These are phyloP conservation scores for Sinotaia quadrata DNA, from an alignment of 2,888 invertebrate genomes.

Conservation along the genomic window DNA sequence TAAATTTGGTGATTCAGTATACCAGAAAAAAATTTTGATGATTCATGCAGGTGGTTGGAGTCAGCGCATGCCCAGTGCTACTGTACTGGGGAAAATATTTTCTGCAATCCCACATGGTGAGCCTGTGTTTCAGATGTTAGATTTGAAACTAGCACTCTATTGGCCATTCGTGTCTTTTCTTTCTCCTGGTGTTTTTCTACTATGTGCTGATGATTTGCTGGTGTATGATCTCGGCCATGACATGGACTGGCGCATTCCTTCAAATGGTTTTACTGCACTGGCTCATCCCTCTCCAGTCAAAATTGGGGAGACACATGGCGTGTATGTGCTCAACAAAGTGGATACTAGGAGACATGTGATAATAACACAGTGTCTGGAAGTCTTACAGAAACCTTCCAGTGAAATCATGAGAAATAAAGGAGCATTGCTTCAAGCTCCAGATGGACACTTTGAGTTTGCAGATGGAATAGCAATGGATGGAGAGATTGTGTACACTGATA, in stretches of 20 bases:
- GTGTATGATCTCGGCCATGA: slow-evolving; percentile 61
- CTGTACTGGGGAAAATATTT: slow-evolving; percentile 73
- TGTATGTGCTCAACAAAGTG: slow-evolving; percentile 70
- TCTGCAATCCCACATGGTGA: slow-evolving; percentile 70
- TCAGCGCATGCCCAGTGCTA: slow-evolving; percentile 73
- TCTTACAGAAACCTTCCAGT: slow-evolving; percentile 73
- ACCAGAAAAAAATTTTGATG: slow-evolving; percentile 65
- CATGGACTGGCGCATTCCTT: slow-evolving; percentile 50
- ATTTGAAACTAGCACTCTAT: slow-evolving; percentile 73
- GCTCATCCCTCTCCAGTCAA: slow-evolving; percentile 73
- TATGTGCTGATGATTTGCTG: slow-evolving; percentile 73
- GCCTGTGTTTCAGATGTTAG: slow-evolving; percentile 71
- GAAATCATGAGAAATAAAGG: slow-evolving; percentile 68
- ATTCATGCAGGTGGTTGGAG: slow-evolving; percentile 74
- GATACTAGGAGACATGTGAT: slow-evolving; percentile 49
- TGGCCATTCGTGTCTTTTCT: slow-evolving; percentile 71
- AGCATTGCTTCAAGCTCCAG: slow-evolving; percentile 61
- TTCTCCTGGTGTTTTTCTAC: slow-evolving; percentile 71
- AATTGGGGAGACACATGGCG: slow-evolving; percentile 73
- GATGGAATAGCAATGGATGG: slow-evolving; percentile 47
- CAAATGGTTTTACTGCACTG: slow-evolving; percentile 72
- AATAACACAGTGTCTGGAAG: slow-evolving; percentile 66
- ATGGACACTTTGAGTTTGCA: slow-evolving; percentile 39
- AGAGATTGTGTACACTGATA: slow-evolving; percentile 72
- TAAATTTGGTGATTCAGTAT: slow-evolving; percentile 61